These are phyloP conservation scores for Coryphaenoides rupestris DNA, from an alignment of 2,113 vertebrate genomes.

Conservation along the genomic window DNA sequence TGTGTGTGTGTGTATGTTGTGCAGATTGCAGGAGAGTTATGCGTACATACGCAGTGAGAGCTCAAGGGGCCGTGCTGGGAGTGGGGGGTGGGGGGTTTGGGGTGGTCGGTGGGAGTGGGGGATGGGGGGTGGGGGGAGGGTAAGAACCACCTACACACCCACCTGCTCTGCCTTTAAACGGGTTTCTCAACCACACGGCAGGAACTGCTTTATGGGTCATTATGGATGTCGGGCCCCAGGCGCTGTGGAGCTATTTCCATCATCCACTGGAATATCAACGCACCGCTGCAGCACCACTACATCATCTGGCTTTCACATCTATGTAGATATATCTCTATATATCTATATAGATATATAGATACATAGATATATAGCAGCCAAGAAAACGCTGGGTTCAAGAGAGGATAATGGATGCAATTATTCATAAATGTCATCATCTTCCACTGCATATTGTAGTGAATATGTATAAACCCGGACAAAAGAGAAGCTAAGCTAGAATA, in stretches of 20 bases:
- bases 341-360: neutral
- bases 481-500: no score
- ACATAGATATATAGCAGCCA: neutral
- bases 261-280: conserved; percentile 38
- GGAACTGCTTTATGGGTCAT: no score
- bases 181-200: conserved; percentile 63
- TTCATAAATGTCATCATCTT: no score
- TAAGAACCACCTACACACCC: conserved; percentile 71
- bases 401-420: no score
- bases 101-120: neutral
- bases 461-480: no score
- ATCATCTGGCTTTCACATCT: conserved; percentile 10
- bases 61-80: conserved; percentile 22
- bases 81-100: conserved; percentile 24
- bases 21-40: conserved; percentile 28
- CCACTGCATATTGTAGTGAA: no score
- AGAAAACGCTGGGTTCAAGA: neutral
- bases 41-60: conserved; percentile 47
- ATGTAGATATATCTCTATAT: no score
- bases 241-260: conserved; percentile 73
- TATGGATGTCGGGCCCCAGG: conserved; percentile 58
- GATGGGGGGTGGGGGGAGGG: conserved; percentile 24
- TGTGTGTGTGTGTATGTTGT: conserved; percentile 13
- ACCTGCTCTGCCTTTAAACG: conserved; percentile 66
- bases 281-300: conserved; percentile 52